These are phyloP conservation scores for Dynastes maya DNA, from an alignment of 2,888 invertebrate genomes.

Conservation along the genomic window DNA sequence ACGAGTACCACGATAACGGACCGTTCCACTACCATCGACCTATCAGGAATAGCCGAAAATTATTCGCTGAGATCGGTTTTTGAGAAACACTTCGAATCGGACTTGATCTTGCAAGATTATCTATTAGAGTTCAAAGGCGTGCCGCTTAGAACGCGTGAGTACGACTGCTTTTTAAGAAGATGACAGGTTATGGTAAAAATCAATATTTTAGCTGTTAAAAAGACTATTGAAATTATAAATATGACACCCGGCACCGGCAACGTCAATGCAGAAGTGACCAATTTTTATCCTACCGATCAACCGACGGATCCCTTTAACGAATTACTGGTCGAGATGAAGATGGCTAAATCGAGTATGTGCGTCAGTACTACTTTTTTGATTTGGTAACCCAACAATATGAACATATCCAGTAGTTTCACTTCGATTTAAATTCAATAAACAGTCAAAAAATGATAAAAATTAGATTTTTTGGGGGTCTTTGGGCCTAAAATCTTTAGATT, in stretches of 20 bases:
- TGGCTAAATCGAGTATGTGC: slow-evolving; percentile 55
- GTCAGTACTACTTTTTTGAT: no score
- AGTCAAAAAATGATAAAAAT: no score
- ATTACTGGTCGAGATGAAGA: slow-evolving; percentile 54
- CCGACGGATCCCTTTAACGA: slow-evolving; percentile 51
- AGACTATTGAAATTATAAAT: slow-evolving; percentile 67
- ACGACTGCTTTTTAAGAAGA: background rate
- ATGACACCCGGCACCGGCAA: slow-evolving; percentile 64
- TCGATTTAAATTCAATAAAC: no score
- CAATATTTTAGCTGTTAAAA: slow-evolving; percentile 62
- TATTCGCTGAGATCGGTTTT: slow-evolving; percentile 22
- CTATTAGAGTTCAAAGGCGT: slow-evolving; percentile 57
- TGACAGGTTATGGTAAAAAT: no score
- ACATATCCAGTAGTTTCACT: no score
- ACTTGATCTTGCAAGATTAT: slow-evolving; percentile 54
- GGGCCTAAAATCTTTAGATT: no score
- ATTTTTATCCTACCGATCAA: slow-evolving; percentile 60
- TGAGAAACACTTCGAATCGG: slow-evolving; percentile 47
- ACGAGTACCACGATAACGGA: background rate
- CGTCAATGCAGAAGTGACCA: slow-evolving; percentile 61
- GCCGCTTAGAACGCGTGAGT: slow-evolving; percentile 61
- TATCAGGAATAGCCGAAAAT: background rate
- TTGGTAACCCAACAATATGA: no score
- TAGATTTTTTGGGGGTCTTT: no score
- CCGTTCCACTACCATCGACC: background rate